phyloP scores from a whole-genome alignment of 2,797 vertebrate genomes.

The Tolypeutes matacus region DNA sequence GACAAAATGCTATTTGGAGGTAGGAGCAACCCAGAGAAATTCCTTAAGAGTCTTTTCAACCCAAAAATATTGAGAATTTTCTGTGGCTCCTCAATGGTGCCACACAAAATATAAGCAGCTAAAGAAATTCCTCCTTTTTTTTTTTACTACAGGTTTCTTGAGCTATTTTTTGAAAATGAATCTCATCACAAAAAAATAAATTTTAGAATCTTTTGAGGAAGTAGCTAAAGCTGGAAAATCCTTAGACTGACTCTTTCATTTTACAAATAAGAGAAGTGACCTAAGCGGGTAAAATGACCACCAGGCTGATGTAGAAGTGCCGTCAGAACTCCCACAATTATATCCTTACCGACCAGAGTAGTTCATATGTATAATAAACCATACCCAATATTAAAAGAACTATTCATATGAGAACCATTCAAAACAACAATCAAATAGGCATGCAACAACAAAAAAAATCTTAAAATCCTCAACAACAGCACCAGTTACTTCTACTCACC shows the following conservation, averaged over 20 bases:
- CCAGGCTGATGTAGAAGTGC: neutral
- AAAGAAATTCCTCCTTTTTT: neutral
- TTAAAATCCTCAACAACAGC: neutral
- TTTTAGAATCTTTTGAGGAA: neutral
- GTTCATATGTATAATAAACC: neutral
- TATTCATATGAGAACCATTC: neutral
- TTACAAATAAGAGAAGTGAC: neutral
- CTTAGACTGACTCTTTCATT: neutral
- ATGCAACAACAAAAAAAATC: neutral
- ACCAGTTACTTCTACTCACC: neutral
- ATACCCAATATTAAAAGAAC: neutral
- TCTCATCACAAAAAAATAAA: conserved; percentile 37
- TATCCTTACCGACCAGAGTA: neutral
- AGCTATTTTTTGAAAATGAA: neutral
- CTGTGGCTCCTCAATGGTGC: neutral
- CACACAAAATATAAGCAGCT: neutral
- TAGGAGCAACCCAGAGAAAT: neutral
- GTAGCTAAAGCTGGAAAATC: neutral
- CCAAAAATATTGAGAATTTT: neutral
- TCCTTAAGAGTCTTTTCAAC: neutral
- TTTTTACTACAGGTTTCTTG: neutral
- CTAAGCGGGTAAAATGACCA: neutral
- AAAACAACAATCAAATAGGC: neutral
- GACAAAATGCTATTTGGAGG: neutral
- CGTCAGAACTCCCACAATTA: neutral